Evolutionary conservation across 2,797 vertebrate genomes (phyloP).

Genomic region (Graptemys geographica): DNA sequence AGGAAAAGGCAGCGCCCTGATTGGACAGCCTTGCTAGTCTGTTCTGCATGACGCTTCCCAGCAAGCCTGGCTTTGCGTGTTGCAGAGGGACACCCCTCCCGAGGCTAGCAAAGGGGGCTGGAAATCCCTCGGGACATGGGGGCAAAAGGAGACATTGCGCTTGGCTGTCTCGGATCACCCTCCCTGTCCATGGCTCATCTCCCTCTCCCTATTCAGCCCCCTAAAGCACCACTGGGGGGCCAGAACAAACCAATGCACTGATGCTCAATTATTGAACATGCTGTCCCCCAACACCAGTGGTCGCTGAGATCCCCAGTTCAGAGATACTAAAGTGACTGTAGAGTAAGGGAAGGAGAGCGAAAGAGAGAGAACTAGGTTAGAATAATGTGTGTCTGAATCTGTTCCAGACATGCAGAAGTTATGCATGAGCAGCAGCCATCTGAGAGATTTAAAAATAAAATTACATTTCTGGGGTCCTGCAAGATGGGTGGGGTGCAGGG

Average conservation of each 20-base stretch:
- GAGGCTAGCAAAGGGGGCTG: slow-evolving; percentile 26
- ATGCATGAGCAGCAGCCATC: slow-evolving; percentile 32
- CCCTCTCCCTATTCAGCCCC: slow-evolving; percentile 1
- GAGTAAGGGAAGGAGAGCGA: not conserved
- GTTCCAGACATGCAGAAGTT: slow-evolving; percentile 40
- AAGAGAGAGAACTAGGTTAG: slow-evolving; percentile 8
- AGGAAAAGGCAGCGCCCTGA: not conserved
- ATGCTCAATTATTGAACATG: slow-evolving; percentile 42
- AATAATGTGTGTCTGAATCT: slow-evolving; percentile 7
- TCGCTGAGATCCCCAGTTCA: slow-evolving; percentile 40
- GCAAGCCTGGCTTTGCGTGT: slow-evolving; percentile 1
- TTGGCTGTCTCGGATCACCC: slow-evolving; percentile 25
- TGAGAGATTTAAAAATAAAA: slow-evolving; percentile 8
- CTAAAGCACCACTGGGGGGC: slow-evolving; percentile 3
- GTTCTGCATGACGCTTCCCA: slow-evolving; percentile 12
- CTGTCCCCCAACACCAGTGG: slow-evolving; percentile 13
- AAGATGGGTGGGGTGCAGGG: not conserved
- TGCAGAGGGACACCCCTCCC: slow-evolving; percentile 41
- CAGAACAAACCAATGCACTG: slow-evolving; percentile 44
- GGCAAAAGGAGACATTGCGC: slow-evolving; percentile 18
- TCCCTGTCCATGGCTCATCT: not conserved
- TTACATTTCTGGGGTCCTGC: slow-evolving; percentile 12
- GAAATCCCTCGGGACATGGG: slow-evolving; percentile 14
- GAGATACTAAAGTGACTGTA: not conserved
- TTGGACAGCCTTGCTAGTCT: not conserved